Evolutionary conservation across 2,888 invertebrate genomes (phyloP).

Genomic region (Julus scandinavius): DNA sequence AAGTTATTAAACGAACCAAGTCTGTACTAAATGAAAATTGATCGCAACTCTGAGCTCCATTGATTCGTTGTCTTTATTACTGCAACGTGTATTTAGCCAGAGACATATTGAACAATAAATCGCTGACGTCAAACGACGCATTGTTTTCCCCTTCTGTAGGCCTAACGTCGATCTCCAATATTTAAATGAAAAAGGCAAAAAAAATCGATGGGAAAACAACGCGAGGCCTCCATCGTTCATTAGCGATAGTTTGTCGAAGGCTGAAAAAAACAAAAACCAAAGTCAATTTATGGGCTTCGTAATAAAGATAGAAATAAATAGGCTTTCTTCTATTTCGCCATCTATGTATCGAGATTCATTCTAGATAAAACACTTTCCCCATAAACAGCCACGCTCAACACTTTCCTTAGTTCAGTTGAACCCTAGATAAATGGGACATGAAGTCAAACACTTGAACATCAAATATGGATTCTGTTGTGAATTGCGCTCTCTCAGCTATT

Average conservation of each 20-base stretch:
- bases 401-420: background rate
- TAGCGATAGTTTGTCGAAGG: constrained; percentile 39
- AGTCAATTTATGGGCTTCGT: constrained; percentile 29
- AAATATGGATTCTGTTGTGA: too few relatives aligned
- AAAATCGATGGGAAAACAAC: background rate
- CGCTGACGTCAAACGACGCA: constrained; percentile 11
- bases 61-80: constrained; percentile 17
- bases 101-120: constrained; percentile 42
- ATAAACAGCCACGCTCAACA: background rate
- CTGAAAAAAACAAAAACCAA: constrained; percentile 9
- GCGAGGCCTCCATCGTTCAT: background rate
- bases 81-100: background rate
- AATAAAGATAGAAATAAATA: constrained; percentile 42
- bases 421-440: too few relatives aligned
- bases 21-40: constrained; percentile 7
- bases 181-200: background rate
- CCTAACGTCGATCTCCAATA: background rate
- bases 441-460: too few relatives aligned
- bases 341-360: background rate
- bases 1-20: constrained; percentile 22
- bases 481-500: too few relatives aligned
- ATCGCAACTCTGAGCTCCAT: background rate
- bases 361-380: background rate
- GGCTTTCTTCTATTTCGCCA: background rate
- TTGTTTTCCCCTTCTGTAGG: background rate